Conservation (phyloP, 2,797 vertebrate genomes). For the Sebastes paucispinis region DNA sequence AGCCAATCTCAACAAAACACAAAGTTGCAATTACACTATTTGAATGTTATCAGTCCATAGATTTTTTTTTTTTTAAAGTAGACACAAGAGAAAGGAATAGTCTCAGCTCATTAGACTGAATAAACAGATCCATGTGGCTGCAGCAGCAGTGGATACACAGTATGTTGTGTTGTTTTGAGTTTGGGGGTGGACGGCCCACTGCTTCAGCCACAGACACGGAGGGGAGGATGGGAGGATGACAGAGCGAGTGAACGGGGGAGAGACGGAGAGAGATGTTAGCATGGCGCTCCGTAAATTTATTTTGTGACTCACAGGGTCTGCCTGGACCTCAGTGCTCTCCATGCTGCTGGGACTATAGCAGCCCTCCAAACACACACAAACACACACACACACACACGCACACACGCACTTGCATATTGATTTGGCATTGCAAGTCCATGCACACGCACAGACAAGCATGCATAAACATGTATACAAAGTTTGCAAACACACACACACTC, state of each 20-base stretch:
- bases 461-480: not conserved
- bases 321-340: conserved; percentile 76
- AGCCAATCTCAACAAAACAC: not conserved
- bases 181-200: conserved; percentile 36
- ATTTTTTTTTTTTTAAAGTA: not conserved
- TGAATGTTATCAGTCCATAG: not conserved
- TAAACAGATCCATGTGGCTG: conserved; percentile 29
- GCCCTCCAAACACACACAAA: conserved; percentile 6
- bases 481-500: too few species aligned
- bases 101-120: conserved; percentile 2
- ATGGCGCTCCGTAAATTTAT: conserved; percentile 56
- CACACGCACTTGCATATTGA: conserved; percentile 2
- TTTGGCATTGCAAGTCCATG: conserved; percentile 8
- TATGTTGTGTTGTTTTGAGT: conserved; percentile 60
- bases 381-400: not conserved
- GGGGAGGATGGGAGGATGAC: conserved; percentile 34
- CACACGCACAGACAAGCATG: not conserved
- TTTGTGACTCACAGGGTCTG: conserved; percentile 75
- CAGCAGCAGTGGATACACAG: conserved; percentile 9
- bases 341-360: conserved; percentile 41
- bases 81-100: not conserved
- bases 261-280: conserved; percentile 47
- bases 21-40: not conserved
- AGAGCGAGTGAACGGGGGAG: conserved; percentile 28
- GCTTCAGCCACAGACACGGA: conserved; percentile 47